Evolutionary conservation across 2,113 vertebrate species (phyloP).

Genomic region (Misgurnus anguillicaudatus): DNA sequence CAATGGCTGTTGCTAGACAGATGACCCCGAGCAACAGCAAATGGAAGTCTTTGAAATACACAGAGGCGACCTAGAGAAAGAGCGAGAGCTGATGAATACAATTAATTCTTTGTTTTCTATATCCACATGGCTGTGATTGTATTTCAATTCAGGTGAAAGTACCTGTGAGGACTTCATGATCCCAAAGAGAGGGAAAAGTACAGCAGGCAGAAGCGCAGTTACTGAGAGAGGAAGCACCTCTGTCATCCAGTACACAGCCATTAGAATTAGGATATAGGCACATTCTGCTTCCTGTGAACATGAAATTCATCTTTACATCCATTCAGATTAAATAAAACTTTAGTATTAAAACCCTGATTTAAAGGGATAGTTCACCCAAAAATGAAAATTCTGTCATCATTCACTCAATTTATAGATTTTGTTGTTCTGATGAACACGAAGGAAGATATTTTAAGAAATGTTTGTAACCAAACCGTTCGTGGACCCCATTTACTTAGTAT

Average conservation of each 20-base stretch:
- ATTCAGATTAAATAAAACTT: background rate
- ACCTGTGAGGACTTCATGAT: slow-evolving; percentile 85
- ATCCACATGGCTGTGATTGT: background rate
- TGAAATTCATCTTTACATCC: background rate
- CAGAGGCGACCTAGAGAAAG: slow-evolving; percentile 78
- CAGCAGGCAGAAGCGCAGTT: slow-evolving; percentile 85
- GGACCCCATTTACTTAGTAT: too few relatives aligned
- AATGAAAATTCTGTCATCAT: too few relatives aligned
- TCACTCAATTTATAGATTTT: too few relatives aligned
- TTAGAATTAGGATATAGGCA: slow-evolving; percentile 82
- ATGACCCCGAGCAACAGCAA: slow-evolving; percentile 86
- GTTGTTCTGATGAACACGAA: too few relatives aligned
- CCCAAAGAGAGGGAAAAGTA: slow-evolving; percentile 87
- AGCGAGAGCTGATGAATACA: background rate
- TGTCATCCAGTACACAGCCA: slow-evolving; percentile 86
- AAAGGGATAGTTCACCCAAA: too few relatives aligned
- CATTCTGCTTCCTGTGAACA: slow-evolving; percentile 85
- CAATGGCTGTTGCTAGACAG: slow-evolving; percentile 89
- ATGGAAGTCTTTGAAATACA: slow-evolving; percentile 95
- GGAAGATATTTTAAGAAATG: too few relatives aligned
- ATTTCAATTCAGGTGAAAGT: slow-evolving; percentile 43
- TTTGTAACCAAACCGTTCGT: too few relatives aligned
- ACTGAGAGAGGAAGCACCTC: slow-evolving; percentile 85
- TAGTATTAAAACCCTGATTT: too few relatives aligned
- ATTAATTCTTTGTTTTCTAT: background rate